Evolutionary conservation across 2,113 vertebrate genomes (phyloP).

Genomic region (Pseudopipra pipra): DNA sequence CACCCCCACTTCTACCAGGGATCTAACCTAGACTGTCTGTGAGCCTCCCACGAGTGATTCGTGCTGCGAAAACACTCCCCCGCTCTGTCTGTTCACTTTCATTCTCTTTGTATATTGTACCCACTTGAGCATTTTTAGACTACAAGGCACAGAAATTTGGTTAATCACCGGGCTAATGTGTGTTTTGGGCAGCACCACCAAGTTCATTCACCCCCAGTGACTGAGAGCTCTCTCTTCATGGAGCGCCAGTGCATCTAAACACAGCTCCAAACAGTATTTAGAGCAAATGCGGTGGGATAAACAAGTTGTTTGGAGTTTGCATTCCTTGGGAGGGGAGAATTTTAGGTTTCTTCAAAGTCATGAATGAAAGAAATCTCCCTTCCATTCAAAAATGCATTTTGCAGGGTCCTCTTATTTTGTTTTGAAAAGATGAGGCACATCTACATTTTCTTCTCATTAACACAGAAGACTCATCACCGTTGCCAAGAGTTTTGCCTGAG

Average conservation of each 20-base stretch:
- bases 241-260: neutral
- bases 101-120: constrained; percentile 65
- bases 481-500: neutral
- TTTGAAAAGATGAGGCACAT: neutral
- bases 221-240: neutral
- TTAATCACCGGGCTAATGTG: constrained; percentile 8
- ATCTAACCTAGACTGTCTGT: constrained; percentile 71
- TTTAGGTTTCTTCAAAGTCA: neutral
- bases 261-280: neutral
- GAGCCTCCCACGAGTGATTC: constrained; percentile 59
- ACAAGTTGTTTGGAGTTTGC: neutral
- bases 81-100: constrained; percentile 67
- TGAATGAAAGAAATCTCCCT: neutral
- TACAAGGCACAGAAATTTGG: constrained; percentile 36
- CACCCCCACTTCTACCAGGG: constrained; percentile 58
- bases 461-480: neutral
- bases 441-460: neutral
- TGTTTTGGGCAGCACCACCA: neutral
- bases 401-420: neutral
- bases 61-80: constrained; percentile 66
- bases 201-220: neutral
- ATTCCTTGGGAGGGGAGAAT: neutral
- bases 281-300: neutral
- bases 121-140: constrained; percentile 53
- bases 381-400: neutral